phyloP scores from a whole-genome alignment of 1,140 invertebrate genomes.

The Neodiprion pinetum region DNA sequence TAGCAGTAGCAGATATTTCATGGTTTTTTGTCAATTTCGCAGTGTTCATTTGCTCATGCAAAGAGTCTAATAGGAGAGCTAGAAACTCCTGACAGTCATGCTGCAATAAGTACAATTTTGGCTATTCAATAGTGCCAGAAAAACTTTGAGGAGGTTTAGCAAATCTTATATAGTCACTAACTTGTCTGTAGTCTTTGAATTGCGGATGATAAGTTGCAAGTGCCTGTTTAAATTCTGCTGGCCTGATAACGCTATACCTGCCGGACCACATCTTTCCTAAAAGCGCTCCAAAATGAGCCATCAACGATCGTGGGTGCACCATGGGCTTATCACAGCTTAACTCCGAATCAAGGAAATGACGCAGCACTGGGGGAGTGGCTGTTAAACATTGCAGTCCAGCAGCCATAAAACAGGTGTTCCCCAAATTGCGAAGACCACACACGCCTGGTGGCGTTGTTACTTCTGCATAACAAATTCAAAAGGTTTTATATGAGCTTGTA shows the following conservation, averaged over 20 bases:
- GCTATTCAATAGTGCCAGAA: not conserved
- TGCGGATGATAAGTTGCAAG: constrained; percentile 70
- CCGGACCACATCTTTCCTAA: constrained; percentile 72
- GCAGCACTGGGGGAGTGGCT: constrained; percentile 64
- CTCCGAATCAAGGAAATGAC: constrained; percentile 64
- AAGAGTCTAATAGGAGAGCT: constrained; percentile 70
- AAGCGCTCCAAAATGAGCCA: constrained; percentile 65
- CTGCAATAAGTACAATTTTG: constrained; percentile 46
- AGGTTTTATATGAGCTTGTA: no score
- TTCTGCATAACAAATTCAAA: constrained; percentile 33
- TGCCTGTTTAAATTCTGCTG: constrained; percentile 69
- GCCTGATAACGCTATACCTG: constrained; percentile 64
- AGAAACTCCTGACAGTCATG: constrained; percentile 81
- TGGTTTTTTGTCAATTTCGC: constrained; percentile 53
- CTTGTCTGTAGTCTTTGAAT: constrained; percentile 71
- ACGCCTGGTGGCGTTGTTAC: constrained; percentile 60
- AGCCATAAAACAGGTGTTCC: constrained; percentile 80
- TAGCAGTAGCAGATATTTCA: constrained; percentile 35
- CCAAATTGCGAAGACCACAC: constrained; percentile 72
- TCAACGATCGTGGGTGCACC: constrained; percentile 53
- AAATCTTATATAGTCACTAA: constrained; percentile 36
- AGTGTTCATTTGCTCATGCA: constrained; percentile 73
- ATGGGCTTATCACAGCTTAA: constrained; percentile 53
- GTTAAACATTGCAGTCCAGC: constrained; percentile 72
- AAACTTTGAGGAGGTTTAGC: not conserved